phyloP scores from a whole-genome alignment of 64 coral and sea anemone species.

The Actinia tenebrosa region DNA sequence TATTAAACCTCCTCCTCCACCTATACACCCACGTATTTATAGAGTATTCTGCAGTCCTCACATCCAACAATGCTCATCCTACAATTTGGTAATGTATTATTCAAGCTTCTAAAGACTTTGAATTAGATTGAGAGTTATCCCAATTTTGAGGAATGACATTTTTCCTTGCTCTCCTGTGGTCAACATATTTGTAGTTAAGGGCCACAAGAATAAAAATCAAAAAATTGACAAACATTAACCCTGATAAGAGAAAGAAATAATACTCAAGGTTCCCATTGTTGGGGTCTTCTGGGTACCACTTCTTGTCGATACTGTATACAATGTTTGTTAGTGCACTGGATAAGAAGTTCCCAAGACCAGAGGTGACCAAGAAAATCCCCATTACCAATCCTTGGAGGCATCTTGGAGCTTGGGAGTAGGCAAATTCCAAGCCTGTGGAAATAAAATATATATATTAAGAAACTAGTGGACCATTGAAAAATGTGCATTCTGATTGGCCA shows the following conservation, averaged over 20 bases:
- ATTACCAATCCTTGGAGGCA: conserved; percentile 63
- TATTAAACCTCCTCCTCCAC: no score
- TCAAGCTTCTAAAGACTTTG: neutral
- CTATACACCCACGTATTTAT: no score
- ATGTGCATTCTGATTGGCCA: no score
- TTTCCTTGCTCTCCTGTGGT: neutral
- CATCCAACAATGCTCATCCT: no score
- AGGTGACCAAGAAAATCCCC: conserved; percentile 40
- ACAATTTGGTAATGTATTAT: no score
- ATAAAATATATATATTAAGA: no score
- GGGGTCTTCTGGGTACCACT: conserved; percentile 71
- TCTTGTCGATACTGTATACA: conserved; percentile 23
- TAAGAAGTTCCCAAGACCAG: conserved; percentile 58
- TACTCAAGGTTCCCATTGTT: conserved; percentile 60
- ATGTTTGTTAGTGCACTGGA: conserved; percentile 46
- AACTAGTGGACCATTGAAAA: no score
- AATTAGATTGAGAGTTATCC: neutral
- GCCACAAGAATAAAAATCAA: conserved; percentile 56
- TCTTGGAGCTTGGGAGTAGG: conserved; percentile 63
- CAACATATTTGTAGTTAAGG: conserved; percentile 45
- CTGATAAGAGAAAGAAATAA: conserved; percentile 68
- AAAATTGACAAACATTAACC: conserved; percentile 49
- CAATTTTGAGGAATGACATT: neutral
- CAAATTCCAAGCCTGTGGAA: conserved; percentile 72
- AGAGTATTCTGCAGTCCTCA: no score